A percentile compares a stretch with the other conserved stretches of the same genome.
phyloP scores from a whole-genome alignment of 2,888 invertebrate species.

The Mythimna ferrago region DNA sequence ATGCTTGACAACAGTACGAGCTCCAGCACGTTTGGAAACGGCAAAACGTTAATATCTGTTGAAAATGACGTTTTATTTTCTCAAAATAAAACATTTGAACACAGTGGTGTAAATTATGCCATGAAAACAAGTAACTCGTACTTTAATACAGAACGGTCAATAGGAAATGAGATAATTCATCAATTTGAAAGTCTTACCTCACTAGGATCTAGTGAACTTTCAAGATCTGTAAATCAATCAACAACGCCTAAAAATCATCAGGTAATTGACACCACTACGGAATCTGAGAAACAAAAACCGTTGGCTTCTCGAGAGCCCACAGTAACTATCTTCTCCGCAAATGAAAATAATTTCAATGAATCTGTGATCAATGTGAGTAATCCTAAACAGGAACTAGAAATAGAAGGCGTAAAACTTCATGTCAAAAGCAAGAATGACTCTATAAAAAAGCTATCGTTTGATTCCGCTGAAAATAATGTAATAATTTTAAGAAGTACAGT shows the following conservation, averaged over 20 bases:
- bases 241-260: not conserved
- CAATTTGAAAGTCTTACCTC: not conserved
- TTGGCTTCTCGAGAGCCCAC: not conserved
- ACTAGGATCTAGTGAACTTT: not conserved
- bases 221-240: not conserved
- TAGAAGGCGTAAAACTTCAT: not conserved
- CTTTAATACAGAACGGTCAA: not conserved
- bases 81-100: not conserved
- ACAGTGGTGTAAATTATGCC: not conserved
- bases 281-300: constrained; percentile 1
- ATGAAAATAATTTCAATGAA: not conserved
- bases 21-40: not conserved
- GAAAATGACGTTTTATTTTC: not conserved
- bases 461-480: not conserved
- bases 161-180: not conserved
- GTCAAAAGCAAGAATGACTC: not conserved
- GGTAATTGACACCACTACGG: not conserved
- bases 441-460: not conserved
- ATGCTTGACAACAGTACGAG: not conserved
- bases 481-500: not conserved
- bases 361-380: not conserved
- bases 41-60: not conserved
- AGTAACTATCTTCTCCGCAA: not conserved
- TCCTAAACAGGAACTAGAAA: not conserved
- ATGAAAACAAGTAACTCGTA: not conserved